phyloP scores from a whole-genome alignment of 2,888 invertebrate species.

The Eupelmus urozonus region DNA sequence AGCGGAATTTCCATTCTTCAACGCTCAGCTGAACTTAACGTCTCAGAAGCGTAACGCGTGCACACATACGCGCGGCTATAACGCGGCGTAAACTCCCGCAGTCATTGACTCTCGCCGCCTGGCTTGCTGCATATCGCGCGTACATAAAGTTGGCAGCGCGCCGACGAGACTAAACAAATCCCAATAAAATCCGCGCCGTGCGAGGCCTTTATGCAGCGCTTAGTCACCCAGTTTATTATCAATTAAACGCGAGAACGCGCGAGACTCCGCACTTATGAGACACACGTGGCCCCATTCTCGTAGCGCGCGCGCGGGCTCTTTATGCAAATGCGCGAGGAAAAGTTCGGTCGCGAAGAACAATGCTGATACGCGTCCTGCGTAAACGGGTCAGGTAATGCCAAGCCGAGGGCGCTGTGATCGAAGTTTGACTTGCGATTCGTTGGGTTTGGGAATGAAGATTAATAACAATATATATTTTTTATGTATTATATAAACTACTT shows the following conservation, averaged over 20 bases:
- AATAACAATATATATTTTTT: too few relatives aligned
- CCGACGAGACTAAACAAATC: conserved; percentile 50
- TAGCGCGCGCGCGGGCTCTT: neutral
- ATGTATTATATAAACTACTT: too few relatives aligned
- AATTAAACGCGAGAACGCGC: conserved; percentile 34
- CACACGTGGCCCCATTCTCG: conserved; percentile 31
- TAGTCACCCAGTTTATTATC: conserved; percentile 54
- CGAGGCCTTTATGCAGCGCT: conserved; percentile 41
- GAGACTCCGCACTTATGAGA: conserved; percentile 6
- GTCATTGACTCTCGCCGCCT: too few relatives aligned
- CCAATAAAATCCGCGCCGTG: conserved; percentile 49
- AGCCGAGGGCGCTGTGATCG: too few relatives aligned
- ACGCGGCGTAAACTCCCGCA: neutral
- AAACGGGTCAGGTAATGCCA: too few relatives aligned
- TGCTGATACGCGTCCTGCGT: too few relatives aligned
- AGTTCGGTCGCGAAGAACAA: conserved; percentile 17
- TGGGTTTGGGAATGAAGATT: too few relatives aligned
- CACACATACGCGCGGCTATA: neutral
- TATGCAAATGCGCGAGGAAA: conserved; percentile 43
- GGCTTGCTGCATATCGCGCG: too few relatives aligned
- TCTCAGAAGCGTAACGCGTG: too few relatives aligned
- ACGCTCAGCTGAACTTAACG: too few relatives aligned
- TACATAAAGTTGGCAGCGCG: neutral
- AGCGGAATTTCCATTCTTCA: too few relatives aligned
- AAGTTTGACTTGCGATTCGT: too few relatives aligned